These are phyloP conservation scores for Osmerus eperlanus DNA, from an alignment of 2,113 vertebrate genomes.

Conservation along the genomic window DNA sequence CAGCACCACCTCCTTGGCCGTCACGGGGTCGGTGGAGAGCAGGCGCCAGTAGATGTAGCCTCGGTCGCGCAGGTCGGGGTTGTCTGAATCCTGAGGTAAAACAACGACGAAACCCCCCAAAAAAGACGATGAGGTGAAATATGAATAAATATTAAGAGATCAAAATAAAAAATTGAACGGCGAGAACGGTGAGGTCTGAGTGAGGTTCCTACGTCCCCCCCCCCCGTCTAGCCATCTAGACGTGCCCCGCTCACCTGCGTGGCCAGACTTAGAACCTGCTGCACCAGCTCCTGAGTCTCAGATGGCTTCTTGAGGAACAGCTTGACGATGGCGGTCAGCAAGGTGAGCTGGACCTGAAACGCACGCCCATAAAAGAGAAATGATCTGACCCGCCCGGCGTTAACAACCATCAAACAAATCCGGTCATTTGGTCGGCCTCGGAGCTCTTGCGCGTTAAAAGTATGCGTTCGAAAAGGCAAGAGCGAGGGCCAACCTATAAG, in stretches of 20 bases:
- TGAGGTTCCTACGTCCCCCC: not conserved
- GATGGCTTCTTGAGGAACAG: constrained; percentile 10
- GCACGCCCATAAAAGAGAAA: not conserved
- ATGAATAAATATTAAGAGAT: no score
- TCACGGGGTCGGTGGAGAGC: constrained; percentile 95
- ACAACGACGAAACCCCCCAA: not conserved
- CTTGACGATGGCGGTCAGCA: constrained; percentile 10
- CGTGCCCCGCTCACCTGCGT: not conserved
- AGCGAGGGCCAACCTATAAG: no score
- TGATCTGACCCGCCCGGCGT: no score
- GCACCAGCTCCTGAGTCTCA: constrained; percentile 9
- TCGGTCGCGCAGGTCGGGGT: constrained; percentile 95
- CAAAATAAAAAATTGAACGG: no score
- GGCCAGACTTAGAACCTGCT: constrained; percentile 3
- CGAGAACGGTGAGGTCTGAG: no score
- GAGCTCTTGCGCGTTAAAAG: no score
- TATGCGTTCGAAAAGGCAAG: no score
- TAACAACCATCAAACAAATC: no score
- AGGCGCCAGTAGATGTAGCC: constrained; percentile 99
- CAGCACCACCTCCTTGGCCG: constrained; percentile 95
- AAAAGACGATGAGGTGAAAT: no score
- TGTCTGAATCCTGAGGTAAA: constrained; percentile 88
- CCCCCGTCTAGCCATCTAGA: not conserved
- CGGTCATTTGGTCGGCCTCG: no score
- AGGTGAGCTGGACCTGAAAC: constrained; percentile 12